Evolutionary conservation across 64 coral and sea anemone genomes (phyloP), one percentile per base, ranked within the genome.

Genomic region (Montipora efflorescens): DNA sequence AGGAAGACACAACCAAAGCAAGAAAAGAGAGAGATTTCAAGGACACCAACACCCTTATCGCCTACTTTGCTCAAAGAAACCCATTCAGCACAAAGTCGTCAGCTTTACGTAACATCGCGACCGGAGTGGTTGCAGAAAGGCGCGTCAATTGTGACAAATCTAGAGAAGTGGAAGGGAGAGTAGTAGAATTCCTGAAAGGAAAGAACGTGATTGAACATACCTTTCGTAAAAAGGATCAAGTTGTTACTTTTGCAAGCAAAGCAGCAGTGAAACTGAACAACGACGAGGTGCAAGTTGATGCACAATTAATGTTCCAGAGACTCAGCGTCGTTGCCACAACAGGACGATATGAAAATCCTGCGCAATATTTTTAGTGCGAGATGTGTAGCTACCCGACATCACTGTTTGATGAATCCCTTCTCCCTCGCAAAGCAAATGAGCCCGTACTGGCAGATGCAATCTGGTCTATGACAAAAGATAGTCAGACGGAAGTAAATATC

Each of bases 231-330:
- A 87, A 87, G 67, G 83, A 87, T 20, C 83, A 87, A 87, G 83
- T 87, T 3, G 20, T 64, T 16, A 87, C 58, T 5, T 16, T 87
- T 69, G 83, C 83, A 66, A 25, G 52, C 20, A 87, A 87, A 16
- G 68, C 52, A 25, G 61, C 58, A 43, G 58, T 87, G 22, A 67
- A 46, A 20, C 43, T 87, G 4, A 87, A 66, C 3, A 28, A 72
- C 9, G 87, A 47, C 18, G 51, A 49, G 2, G 51, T 88, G 44
- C 87, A 88, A 71, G 68, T 88, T 7, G 46, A 88, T 28, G 70
- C 87, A 53, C 87, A 88, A 21, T 72, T 88, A 3, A 13, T 88
- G 69, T 88, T 88, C 51, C 87, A 88, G 87, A 75, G 28, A 36
- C 87, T 88, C 51, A 59, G 67, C 25, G 52, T 75, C 23, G 44